A percentile compares a stretch with the other conserved stretches of the same genome.
These are phyloP conservation scores for Dolichotis patagonum DNA, from an alignment of 2,113 vertebrate species.

Conservation along the genomic window DNA sequence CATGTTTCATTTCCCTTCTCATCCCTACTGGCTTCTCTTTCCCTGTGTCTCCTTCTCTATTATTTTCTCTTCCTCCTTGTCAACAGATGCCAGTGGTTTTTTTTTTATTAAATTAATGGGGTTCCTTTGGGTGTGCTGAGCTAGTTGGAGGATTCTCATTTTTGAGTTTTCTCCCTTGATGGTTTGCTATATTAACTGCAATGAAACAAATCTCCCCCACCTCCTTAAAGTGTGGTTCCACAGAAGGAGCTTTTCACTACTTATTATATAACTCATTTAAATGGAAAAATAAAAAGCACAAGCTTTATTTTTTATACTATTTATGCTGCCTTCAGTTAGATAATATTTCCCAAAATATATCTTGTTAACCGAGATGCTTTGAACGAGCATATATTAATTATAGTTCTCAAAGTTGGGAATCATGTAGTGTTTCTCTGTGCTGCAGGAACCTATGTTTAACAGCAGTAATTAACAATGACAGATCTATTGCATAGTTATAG, in stretches of 20 bases:
- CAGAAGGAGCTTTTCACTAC: constrained; percentile 46
- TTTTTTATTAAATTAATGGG: constrained; percentile 52
- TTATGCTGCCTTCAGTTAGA: constrained; percentile 79
- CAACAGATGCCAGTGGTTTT: constrained; percentile 69
- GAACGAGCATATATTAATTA: constrained; percentile 82
- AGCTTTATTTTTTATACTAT: constrained; percentile 75
- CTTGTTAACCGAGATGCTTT: constrained; percentile 75
- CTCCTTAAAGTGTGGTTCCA: constrained; percentile 22
- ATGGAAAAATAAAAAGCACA: constrained; percentile 59
- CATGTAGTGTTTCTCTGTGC: constrained; percentile 58
- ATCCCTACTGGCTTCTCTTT: neutral
- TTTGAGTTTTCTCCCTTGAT: constrained; percentile 60
- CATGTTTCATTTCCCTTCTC: constrained; percentile 62
- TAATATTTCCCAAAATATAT: constrained; percentile 83
- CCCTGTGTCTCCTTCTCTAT: neutral
- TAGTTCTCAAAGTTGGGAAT: constrained; percentile 76
- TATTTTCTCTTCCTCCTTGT: neutral
- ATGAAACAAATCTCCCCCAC: neutral
- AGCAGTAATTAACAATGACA: constrained; percentile 51
- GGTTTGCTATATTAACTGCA: constrained; percentile 22
- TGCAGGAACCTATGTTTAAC: constrained; percentile 67
- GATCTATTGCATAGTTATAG: constrained; percentile 53
- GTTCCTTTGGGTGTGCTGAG: neutral
- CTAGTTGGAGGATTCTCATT: constrained; percentile 37
- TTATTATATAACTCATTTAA: constrained; percentile 75